phyloP scores from a whole-genome alignment of 1,140 invertebrate species.

The Drosophila quadrilineata region DNA sequence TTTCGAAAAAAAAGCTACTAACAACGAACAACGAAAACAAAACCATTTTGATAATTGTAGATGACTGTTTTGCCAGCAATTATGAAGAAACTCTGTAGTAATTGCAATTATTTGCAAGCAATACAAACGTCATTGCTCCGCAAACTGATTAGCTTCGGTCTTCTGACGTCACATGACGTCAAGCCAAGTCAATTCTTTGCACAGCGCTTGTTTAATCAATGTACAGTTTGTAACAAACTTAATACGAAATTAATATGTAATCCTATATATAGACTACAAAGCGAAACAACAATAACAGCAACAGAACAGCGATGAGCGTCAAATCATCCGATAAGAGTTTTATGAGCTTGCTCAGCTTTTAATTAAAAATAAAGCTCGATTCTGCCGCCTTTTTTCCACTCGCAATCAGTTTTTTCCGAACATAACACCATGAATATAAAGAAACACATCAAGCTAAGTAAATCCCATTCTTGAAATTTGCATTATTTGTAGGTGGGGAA shows the following conservation, averaged over 20 bases:
- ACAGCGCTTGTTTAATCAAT: conserved; percentile 13
- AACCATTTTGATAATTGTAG: no score
- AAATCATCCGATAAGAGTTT: conserved; percentile 37
- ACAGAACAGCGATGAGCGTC: conserved; percentile 10
- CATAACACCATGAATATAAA: no score
- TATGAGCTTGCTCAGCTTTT: conserved; percentile 38
- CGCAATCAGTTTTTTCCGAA: conserved; percentile 1
- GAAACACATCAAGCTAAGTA: conserved; percentile 26
- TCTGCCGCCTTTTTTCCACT: conserved; percentile 5
- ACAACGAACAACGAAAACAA: no score
- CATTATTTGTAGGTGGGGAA: conserved; percentile 34
- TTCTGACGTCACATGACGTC: conserved; percentile 25
- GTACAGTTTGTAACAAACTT: conserved; percentile 27
- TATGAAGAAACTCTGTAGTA: no score
- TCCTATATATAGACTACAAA: conserved; percentile 3
- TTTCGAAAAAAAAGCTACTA: no score
- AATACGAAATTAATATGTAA: conserved; percentile 3
- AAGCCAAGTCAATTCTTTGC: conserved; percentile 2
- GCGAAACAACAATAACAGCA: background rate
- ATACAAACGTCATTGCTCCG: background rate
- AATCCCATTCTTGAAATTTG: conserved; percentile 34
- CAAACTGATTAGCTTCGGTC: background rate
- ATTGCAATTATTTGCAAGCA: no score
- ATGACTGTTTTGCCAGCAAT: no score
- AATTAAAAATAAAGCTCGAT: conserved; percentile 26